These are phyloP conservation scores for Zaprionus ornatus DNA, from an alignment of 1,140 invertebrate genomes.

Conservation along the genomic window DNA sequence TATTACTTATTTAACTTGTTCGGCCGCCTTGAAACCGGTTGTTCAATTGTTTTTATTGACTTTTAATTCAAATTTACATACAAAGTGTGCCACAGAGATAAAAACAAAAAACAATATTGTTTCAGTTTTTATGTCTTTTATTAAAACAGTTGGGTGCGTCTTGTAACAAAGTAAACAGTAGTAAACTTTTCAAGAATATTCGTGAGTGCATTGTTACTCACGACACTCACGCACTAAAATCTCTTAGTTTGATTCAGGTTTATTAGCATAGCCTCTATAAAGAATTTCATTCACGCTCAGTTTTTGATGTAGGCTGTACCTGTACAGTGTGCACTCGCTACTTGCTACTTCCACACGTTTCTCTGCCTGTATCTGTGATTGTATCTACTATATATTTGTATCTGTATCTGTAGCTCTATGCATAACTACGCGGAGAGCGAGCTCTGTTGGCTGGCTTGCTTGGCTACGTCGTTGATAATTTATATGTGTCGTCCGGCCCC, in stretches of 20 bases:
- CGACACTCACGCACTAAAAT: conserved; percentile 9
- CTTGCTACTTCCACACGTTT: background rate
- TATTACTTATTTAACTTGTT: conserved; percentile 7
- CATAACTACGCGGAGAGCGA: conserved; percentile 53
- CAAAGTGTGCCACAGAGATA: conserved; percentile 17
- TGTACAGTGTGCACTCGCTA: conserved; percentile 27
- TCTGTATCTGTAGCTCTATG: conserved; percentile 46
- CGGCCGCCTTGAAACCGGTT: conserved; percentile 9
- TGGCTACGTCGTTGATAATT: conserved; percentile 68
- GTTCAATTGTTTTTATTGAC: conserved; percentile 15
- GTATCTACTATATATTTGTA: conserved; percentile 16
- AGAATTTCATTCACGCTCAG: conserved; percentile 62
- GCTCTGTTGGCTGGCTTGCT: conserved; percentile 12
- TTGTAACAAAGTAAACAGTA: conserved; percentile 3
- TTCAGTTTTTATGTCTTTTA: conserved; percentile 17
- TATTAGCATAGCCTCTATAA: conserved; percentile 21
- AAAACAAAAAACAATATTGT: conserved; percentile 16
- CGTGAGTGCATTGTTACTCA: conserved; percentile 36
- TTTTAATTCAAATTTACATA: conserved; percentile 11
- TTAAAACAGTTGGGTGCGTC: conserved; percentile 25
- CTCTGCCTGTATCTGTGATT: conserved; percentile 47
- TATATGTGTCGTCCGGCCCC: conserved; percentile 80
- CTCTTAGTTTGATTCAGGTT: conserved; percentile 8
- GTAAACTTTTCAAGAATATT: conserved; percentile 11
- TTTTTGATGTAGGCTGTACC: conserved; percentile 65